Evolutionary conservation across 37 sponge, comb jelly and placozoan species (phyloP), one percentile per base, ranked within the genome.

Genomic region (Lycopodina hypogea): DNA sequence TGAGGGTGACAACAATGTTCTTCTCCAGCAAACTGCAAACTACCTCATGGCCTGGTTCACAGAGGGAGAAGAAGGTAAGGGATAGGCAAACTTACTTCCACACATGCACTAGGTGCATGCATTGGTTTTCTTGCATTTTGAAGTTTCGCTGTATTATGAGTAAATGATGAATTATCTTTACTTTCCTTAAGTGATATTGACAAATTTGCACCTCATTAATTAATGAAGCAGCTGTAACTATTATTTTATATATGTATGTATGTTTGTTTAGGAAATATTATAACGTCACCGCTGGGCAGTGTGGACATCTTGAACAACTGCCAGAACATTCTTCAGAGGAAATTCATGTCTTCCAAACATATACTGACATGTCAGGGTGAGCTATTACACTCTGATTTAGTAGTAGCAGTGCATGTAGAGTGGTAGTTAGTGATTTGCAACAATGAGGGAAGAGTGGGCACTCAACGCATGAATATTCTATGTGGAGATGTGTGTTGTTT

Each of bases 1-100:
- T 51, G 97, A 96, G 65, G 97, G 97, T 53, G 97, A 96, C 81
- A 93, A 96, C 79, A 87, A 96, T 50, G 88, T 96, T 14, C 63
- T 96, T 23, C 82, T 93, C 23, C 92, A 86, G 55, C 97, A 96
- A 82, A 91, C 94, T 21, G 74, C 91, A 48, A 94, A 91, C 92
- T 96, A 93, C 62, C 78, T 96, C n/a, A 64, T 93, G 55, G 38
- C 56, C 18, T 62, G 88, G 38, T 69, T 82, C 42, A 56, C 56
- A 26, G 82, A 82, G 30, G 71, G 72, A 30, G 56, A 75, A 53
- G 64, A 51, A 50, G 86, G 86, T 85, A 64, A 34, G 9, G 48
- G 48, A 9, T 45, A 9, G 56, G 22, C 52, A 24, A 19, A 53
- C 56, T 53, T 18, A 53, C 56, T 19, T 19, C 56, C n/a, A n/a